Base-by-base conservation (phyloP, 2,797 vertebrate genomes). In the Stomatorhinus walkeri region DNA sequence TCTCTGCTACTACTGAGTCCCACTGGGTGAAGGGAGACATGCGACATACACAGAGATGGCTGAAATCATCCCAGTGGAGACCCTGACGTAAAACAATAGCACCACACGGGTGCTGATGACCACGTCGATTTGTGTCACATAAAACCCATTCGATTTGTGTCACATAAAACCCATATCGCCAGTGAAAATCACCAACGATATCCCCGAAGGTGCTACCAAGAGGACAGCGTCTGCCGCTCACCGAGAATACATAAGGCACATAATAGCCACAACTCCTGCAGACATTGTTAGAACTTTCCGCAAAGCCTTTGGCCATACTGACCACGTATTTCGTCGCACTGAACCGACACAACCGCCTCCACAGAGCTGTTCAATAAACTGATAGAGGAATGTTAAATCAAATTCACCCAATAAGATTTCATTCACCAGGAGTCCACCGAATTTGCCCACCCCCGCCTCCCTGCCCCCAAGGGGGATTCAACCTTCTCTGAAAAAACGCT, bases 31-130 rank as follows among this genome's bases (percentile, higher is more conserved):
- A 85, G 85, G 86, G 87, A 91, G 89, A 90, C 90, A 87, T 89
- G 89, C 72, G 84, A 90, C 90, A 90, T 91, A 89, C 91, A 90
- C 88, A 61, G 68, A 87, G 85, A 76, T 89, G 91, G 90, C 88
- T 56, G 64, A 91, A 89, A 90, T 85, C 89, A 90, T 89, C 76
- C 46, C 64, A 87, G 32, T 87, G 87, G 87, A 19, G 76, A 32
- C 7, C 54, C 48, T 64, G 85, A 43, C 32, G 19, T 19, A 24
- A 56, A 51, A 40, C 36, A 22, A 46, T 28, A 56, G 32, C 12
- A n/a, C 10, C 3, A n/a, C 12, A 22, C 36, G 12, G 28, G 24
- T 9, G 2, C 36, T 24, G 87, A 64, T 9, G 56, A 46, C 54
- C 4, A 40, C 1, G 36, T 9, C 5, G 7, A 54, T 19, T 16